Conservation (phyloP, 2,888 invertebrate species). For the Fissipunctia ypsillon region DNA sequence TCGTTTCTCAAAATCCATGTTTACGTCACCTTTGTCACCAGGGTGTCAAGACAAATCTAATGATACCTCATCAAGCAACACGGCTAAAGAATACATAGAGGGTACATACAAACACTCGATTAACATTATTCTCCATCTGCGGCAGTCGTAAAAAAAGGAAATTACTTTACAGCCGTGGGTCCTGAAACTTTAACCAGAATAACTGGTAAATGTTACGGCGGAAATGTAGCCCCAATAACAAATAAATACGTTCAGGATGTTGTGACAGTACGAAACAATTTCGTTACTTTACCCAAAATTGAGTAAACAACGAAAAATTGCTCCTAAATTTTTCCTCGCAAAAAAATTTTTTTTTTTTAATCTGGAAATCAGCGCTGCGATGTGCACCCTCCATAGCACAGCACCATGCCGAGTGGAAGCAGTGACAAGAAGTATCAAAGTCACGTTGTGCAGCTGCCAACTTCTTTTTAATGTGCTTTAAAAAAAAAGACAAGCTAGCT, state of each 20-base stretch:
- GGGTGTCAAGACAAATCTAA: too few species aligned
- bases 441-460: too few species aligned
- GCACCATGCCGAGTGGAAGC: neutral
- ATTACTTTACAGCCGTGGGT: constrained; percentile 13
- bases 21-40: too few species aligned
- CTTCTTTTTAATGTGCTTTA: too few species aligned
- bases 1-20: too few species aligned
- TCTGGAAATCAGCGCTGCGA: neutral
- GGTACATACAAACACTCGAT: neutral
- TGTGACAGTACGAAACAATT: neutral
- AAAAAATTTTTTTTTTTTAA: neutral
- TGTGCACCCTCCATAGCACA: too few species aligned
- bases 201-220: constrained; percentile 11
- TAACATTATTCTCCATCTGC: neutral
- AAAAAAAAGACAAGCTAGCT: too few species aligned
- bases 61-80: too few species aligned
- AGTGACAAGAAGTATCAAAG: too few species aligned
- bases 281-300: constrained; percentile 17
- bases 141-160: constrained; percentile 10
- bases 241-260: constrained; percentile 47
- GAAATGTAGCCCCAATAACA: constrained; percentile 39
- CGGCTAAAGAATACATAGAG: neutral
- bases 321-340: constrained; percentile 2
- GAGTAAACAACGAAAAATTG: constrained; percentile 2
- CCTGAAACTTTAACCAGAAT: neutral